Evolutionary conservation across 2,113 vertebrate species (phyloP).

Genomic region (Noturus placidus): DNA sequence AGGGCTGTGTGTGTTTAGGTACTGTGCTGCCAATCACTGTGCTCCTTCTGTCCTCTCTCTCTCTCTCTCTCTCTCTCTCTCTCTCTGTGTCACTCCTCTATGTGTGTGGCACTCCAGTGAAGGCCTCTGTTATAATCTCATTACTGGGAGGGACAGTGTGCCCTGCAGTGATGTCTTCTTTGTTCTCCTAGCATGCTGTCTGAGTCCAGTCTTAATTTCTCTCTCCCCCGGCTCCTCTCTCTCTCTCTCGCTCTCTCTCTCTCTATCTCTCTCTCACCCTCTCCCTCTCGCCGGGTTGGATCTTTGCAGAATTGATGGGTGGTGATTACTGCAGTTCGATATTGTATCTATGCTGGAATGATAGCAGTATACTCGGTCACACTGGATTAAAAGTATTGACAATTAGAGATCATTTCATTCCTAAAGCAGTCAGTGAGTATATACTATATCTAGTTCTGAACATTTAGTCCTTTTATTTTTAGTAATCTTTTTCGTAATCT

Average conservation of each 20-base stretch:
- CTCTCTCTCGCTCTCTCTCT: too few relatives aligned
- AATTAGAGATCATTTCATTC: neutral
- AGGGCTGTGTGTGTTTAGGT: neutral
- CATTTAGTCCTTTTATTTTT: neutral
- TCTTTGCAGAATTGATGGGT: slow-evolving; percentile 16
- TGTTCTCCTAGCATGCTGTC: slow-evolving; percentile 3
- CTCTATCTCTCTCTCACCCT: neutral
- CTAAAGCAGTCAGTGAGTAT: neutral
- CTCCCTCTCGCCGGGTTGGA: neutral
- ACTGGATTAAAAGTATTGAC: slow-evolving; percentile 4
- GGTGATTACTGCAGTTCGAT: slow-evolving; percentile 4
- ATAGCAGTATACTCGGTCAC: neutral
- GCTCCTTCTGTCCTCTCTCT: neutral
- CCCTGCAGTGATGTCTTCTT: slow-evolving; percentile 27
- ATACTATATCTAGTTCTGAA: neutral
- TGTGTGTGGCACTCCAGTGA: slow-evolving; percentile 9
- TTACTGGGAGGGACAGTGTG: slow-evolving; percentile 9
- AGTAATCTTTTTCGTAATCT: neutral
- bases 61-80: neutral
- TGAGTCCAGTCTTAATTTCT: slow-evolving; percentile 5
- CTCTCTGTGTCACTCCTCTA: neutral
- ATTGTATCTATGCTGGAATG: slow-evolving; percentile 10
- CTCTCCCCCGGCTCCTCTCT: neutral
- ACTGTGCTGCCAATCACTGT: neutral
- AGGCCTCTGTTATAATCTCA: slow-evolving; percentile 27